phyloP scores from a whole-genome alignment of 2,113 vertebrate genomes.

The Tupaia chinensis region DNA sequence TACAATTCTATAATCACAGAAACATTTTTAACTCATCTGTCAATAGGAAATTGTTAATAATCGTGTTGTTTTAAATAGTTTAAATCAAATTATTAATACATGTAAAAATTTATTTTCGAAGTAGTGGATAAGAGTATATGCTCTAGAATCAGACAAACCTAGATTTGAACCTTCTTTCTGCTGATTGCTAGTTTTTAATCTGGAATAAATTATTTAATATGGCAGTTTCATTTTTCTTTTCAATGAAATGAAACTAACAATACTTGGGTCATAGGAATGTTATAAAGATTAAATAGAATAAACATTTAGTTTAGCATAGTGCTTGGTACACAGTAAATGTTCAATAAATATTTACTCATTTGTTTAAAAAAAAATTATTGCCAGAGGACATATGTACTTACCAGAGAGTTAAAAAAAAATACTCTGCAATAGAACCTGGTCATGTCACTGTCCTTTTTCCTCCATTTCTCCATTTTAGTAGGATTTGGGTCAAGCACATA shows the following conservation, averaged over 20 bases:
- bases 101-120: constrained; percentile 9
- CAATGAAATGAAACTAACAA: constrained; percentile 43
- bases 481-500: too few relatives aligned
- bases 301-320: constrained; percentile 21
- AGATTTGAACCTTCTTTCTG: constrained; percentile 34
- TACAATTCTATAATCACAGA: constrained; percentile 21
- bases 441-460: too few relatives aligned
- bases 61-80: constrained; percentile 41
- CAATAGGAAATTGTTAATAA: constrained; percentile 37
- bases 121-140: background rate
- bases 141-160: background rate
- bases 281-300: constrained; percentile 46
- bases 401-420: too few relatives aligned
- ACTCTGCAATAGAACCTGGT: too few relatives aligned
- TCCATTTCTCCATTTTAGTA: too few relatives aligned
- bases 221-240: constrained; percentile 52
- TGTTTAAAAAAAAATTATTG: too few relatives aligned
- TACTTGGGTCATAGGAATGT: background rate
- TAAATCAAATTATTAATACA: constrained; percentile 33
- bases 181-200: constrained; percentile 40
- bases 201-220: background rate
- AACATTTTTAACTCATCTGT: background rate
- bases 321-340: background rate
- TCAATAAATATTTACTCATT: constrained; percentile 40
- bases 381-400: too few relatives aligned